Evolutionary conservation across 2,113 vertebrate species (phyloP).

Genomic region (Sebastes schlegelii): DNA sequence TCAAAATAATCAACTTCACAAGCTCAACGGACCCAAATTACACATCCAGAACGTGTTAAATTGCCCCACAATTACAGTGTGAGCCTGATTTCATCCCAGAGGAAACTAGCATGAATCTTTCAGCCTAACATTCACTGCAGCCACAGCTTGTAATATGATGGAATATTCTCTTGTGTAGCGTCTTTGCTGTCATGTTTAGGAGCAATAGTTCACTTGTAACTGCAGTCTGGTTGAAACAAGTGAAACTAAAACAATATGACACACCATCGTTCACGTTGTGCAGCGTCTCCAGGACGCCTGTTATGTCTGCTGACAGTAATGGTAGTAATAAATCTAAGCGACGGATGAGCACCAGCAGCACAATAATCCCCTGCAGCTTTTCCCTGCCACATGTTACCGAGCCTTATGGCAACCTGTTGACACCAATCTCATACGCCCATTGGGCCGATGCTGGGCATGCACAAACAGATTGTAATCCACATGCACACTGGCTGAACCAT

Average conservation of each 20-base stretch:
- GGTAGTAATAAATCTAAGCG: slow-evolving; percentile 50
- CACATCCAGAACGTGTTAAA: not conserved
- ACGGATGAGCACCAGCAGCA: slow-evolving; percentile 31
- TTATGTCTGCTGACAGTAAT: slow-evolving; percentile 51
- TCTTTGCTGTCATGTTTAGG: not conserved
- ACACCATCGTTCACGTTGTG: slow-evolving; percentile 4
- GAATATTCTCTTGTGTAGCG: not conserved
- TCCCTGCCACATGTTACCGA: slow-evolving; percentile 59
- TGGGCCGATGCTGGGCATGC: slow-evolving; percentile 15
- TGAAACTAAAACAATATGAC: slow-evolving; percentile 48
- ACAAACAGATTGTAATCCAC: slow-evolving; percentile 43
- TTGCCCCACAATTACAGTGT: not conserved
- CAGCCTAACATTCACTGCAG: not conserved
- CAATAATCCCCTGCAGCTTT: slow-evolving; percentile 65
- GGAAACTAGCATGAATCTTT: not conserved
- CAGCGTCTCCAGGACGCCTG: slow-evolving; percentile 17
- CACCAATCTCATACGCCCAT: slow-evolving; percentile 50
- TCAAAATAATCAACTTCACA: not conserved
- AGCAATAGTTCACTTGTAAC: not conserved
- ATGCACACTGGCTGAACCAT: slow-evolving; percentile 19
- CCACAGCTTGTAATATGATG: not conserved
- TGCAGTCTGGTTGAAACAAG: not conserved
- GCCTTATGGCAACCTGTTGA: slow-evolving; percentile 59
- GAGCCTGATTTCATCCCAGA: not conserved
- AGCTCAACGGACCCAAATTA: not conserved